phyloP scores from a whole-genome alignment of 2,113 vertebrate genomes.

The Turdus rufiventris region DNA sequence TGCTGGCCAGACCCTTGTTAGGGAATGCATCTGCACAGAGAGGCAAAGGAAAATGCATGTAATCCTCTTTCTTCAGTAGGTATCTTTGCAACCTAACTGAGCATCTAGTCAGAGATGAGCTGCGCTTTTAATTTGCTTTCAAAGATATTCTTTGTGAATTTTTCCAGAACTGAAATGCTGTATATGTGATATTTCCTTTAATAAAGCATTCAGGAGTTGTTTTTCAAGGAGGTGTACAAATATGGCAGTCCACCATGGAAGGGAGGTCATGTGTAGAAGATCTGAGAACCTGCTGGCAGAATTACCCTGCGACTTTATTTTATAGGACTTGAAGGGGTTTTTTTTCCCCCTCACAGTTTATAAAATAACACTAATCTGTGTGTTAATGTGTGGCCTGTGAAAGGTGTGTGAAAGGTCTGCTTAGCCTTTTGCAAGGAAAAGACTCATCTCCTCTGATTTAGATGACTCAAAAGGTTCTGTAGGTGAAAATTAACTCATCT shows the following conservation, averaged over 20 bases:
- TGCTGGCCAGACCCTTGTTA: not conserved
- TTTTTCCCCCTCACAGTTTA: not conserved
- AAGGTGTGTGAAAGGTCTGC: not conserved
- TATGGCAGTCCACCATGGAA: not conserved
- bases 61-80: not conserved
- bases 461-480: not conserved
- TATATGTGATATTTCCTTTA: not conserved
- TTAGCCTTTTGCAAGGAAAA: constrained; percentile 17
- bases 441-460: not conserved
- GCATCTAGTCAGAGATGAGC: not conserved
- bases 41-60: not conserved
- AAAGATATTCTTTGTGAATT: not conserved
- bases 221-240: not conserved
- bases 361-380: constrained; percentile 4
- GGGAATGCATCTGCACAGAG: not conserved
- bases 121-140: not conserved
- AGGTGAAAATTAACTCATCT: constrained; percentile 30
- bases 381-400: constrained; percentile 22
- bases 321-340: not conserved
- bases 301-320: not conserved
- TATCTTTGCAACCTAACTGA: not conserved
- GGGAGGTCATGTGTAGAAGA: not conserved
- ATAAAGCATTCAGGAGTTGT: not conserved
- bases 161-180: not conserved
- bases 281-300: not conserved